These are phyloP conservation scores for Elgaria multicarinata DNA, from an alignment of 2,113 vertebrate genomes.

Conservation along the genomic window DNA sequence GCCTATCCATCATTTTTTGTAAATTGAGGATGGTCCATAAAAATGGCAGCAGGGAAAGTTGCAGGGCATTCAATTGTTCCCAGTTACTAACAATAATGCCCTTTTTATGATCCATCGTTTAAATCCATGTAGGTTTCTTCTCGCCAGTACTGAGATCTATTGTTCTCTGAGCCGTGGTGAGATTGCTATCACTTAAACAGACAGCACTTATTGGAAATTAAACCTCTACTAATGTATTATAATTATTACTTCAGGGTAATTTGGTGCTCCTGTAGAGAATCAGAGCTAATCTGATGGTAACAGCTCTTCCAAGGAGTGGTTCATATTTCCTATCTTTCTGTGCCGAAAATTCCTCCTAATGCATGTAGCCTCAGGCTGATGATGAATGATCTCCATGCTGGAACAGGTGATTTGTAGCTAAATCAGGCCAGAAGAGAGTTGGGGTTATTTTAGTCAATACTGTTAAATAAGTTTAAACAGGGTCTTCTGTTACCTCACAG, in stretches of 20 bases:
- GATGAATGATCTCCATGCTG: conserved; percentile 76
- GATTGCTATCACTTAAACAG: conserved; percentile 77
- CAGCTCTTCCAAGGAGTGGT: conserved; percentile 67
- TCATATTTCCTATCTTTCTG: conserved; percentile 72
- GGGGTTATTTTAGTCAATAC: conserved; percentile 73
- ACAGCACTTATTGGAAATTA: conserved; percentile 80
- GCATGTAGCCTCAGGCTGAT: conserved; percentile 79
- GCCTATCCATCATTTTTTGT: not conserved
- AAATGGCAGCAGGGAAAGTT: conserved; percentile 38
- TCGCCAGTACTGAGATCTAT: conserved; percentile 76
- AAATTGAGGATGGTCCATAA: conserved; percentile 42
- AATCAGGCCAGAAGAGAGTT: conserved; percentile 72
- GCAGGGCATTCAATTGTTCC: not conserved
- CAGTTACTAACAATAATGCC: conserved; percentile 65
- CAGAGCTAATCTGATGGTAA: conserved; percentile 73
- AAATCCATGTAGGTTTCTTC: conserved; percentile 68
- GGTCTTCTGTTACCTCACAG: conserved; percentile 55
- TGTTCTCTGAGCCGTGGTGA: conserved; percentile 69
- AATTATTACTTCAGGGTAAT: conserved; percentile 83
- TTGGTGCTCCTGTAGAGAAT: conserved; percentile 78
- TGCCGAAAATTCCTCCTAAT: conserved; percentile 71
- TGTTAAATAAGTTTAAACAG: conserved; percentile 76
- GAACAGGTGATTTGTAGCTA: conserved; percentile 79
- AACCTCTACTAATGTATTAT: conserved; percentile 80
- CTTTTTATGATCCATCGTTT: conserved; percentile 68